Conservation (phyloP, 2,888 invertebrate genomes). For the Sceliomorpha sp. region DNA sequence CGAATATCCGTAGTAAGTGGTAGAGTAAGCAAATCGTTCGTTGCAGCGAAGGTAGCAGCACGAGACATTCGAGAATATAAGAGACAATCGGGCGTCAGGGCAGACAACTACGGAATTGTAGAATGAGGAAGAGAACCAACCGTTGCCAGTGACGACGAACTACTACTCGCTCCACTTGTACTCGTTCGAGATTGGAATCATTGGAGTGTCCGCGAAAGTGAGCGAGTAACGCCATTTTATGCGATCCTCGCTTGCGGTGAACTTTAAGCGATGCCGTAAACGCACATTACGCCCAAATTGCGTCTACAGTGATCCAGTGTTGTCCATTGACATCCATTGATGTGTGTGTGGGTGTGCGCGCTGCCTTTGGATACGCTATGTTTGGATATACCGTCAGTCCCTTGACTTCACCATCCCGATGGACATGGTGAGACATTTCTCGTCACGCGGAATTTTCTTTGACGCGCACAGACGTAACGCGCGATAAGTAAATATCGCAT, state of each 20-base stretch:
- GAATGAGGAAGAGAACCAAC: constrained; percentile 6
- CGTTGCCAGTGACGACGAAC: constrained; percentile 3
- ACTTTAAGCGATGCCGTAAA: constrained; percentile 7
- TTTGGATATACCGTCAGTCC: constrained; percentile 64
- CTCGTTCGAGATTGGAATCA: constrained; percentile 5
- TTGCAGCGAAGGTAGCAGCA: constrained; percentile 11
- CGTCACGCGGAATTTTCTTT: background rate
- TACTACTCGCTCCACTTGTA: too few relatives aligned
- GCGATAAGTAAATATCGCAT: background rate
- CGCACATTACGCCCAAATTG: background rate
- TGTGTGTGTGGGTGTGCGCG: constrained; percentile 10
- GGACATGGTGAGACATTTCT: constrained; percentile 67
- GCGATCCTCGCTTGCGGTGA: constrained; percentile 58
- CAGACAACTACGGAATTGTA: background rate
- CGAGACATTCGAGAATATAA: background rate
- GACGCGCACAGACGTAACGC: background rate
- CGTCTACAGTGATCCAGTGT: background rate
- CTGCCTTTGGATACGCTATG: constrained; percentile 60
- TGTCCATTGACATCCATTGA: background rate
- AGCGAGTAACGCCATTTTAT: constrained; percentile 66
- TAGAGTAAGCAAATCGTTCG: background rate
- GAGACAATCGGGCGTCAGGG: too few relatives aligned
- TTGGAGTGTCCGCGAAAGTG: constrained; percentile 42
- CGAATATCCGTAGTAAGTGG: background rate
- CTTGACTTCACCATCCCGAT: constrained; percentile 43